Base-by-base conservation (phyloP, 2,797 vertebrate species). In the Sebastolobus altivelis region DNA sequence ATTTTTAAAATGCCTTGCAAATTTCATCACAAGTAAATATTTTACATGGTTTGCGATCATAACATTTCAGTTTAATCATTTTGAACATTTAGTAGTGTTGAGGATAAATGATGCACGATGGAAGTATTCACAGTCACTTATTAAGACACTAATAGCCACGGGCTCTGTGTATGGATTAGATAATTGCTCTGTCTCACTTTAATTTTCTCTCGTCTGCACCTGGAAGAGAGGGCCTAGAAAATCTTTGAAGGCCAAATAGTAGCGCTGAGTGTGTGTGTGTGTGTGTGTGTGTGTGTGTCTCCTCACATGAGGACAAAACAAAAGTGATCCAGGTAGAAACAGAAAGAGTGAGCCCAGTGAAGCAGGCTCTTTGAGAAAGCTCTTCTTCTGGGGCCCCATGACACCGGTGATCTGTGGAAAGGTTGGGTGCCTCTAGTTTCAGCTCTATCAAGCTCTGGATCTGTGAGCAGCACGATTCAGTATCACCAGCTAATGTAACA, bases 401-500 rank as follows among this genome's bases (percentile, higher is more conserved):
- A 95, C 92, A 92, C 86, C 55, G 58, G 89, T 82, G 90, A 93
- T 94, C 93, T 92, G 89, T 90, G 90, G 93, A 94, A 95, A 95
- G 95, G 94, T 93, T 93, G 94, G 91, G 73, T 90, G 95, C 93
- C 85, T 96, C 93, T 87, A 83, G 95, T 95, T 95, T 95, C 95
- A 95, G 93, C 92, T 95, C 95, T 96, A 94, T 96, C 95, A 87
- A 87, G 88, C 92, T 89, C 80, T 93, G 91, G 93, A 96, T 96
- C 95, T 95, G 85, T 87, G 92, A 94, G 91, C 90, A 89, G 89
- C 89, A 84, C 93, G 95, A 93, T 95, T 95, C 93, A 85, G 93
- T 95, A 94, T 94, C 94, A 62, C 93, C 89, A 88, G 90, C 94
- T 95, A 95, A 95, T 93, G 93, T 94, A 96, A 95, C 94, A 94